Evolutionary conservation across 1,140 invertebrate genomes (phyloP).

Genomic region (Cepaea nemoralis): DNA sequence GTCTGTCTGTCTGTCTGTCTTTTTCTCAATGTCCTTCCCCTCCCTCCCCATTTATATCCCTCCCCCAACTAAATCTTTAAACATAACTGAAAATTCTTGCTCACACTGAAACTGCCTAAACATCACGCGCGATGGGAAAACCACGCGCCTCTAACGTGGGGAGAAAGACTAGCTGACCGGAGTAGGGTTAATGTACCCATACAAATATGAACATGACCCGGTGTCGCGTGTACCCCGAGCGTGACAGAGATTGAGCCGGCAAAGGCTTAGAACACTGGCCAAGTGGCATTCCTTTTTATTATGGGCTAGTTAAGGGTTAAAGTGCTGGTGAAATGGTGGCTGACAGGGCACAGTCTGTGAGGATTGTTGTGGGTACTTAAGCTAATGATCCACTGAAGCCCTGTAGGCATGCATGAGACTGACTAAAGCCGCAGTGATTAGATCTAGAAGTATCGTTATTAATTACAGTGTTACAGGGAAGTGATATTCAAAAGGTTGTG

Average conservation of each 20-base stretch:
- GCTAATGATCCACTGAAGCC: not conserved
- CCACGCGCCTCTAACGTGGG: not conserved
- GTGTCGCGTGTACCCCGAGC: not conserved
- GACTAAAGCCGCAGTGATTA: not conserved
- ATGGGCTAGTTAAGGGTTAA: not conserved
- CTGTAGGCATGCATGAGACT: not conserved
- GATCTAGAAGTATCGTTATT: too few species aligned
- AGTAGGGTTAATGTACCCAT: not conserved
- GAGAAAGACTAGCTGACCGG: not conserved
- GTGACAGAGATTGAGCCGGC: not conserved
- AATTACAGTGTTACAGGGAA: too few species aligned
- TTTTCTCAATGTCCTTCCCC: too few species aligned
- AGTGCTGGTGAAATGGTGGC: not conserved
- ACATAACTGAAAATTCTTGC: not conserved
- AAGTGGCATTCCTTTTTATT: not conserved
- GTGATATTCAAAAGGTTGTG: too few species aligned
- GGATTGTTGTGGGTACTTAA: not conserved
- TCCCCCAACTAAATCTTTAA: not conserved
- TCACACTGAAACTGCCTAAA: not conserved
- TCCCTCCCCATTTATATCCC: too few species aligned
- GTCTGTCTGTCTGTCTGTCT: too few species aligned
- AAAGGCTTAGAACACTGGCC: not conserved
- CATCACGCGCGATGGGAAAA: not conserved
- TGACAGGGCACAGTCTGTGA: not conserved
- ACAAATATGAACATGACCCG: not conserved